Base-by-base conservation (phyloP, 2,888 invertebrate species). In the Cyrtodaria siliqua region DNA sequence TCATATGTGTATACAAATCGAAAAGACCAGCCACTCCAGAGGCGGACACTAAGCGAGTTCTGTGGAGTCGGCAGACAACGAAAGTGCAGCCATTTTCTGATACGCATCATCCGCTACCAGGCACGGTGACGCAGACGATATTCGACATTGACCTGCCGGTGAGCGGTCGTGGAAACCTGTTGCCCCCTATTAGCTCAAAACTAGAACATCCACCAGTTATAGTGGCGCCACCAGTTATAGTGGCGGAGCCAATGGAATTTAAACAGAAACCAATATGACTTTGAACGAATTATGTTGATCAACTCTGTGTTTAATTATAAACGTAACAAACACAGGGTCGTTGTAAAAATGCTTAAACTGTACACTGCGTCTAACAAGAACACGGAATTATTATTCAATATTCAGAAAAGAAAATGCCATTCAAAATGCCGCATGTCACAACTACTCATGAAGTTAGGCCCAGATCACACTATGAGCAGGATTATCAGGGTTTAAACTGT, bases 131-230 rank as follows among this genome's bases (percentile, higher is more conserved):
- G 2, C 68, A 79, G 57, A 72, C 75, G 27, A 62, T 80, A 16
- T 80, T 80, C 56, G 75, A 75, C 14, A 55, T 80, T 52, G 59
- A 72, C 1, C 62, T 80, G 2, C 79, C 79, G 16, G 61, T 24
- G 26, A 57, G 40, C 3, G 69, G 72, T 1, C 64, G 72, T 20
- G 79, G 72, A 1, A 80, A 80, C 50, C 60, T 57, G 42, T 62
- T 80, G 20, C 79, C 79, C 0, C 79, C 79, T 8, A 8, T 80
- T 6, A 72, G 53, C 40, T 62, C 73, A 8, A 55, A 64, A 38
- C 16, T 63, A 18, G 53, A 40, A 18, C 26, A 24, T 20, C 50
- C 50, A 23, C 50, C 50, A 3, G 20, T 50, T 18, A 23, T 9
- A 20, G 20, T 12, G 20, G 47, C 16, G 4, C 50, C 50, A 20